Evolutionary conservation across 1,140 invertebrate genomes (phyloP), one percentile per base, ranked within the genome.

Genomic region (Orussus abietinus): DNA sequence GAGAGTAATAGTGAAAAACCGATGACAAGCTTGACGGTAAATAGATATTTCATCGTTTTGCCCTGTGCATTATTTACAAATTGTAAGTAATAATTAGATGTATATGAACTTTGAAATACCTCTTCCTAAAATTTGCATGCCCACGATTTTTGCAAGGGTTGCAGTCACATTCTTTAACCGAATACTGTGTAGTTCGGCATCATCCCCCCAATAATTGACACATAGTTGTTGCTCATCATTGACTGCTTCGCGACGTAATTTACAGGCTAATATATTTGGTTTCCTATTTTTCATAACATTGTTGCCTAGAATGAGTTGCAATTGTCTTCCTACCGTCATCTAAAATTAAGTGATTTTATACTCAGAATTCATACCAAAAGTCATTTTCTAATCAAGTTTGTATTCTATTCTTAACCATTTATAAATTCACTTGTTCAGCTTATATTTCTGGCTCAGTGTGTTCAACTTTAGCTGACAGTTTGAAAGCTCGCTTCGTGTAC

Each of bases 121-220:
- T 59, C 54, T 62, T 11, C 37, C 37, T 45, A 45, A 11, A 18
- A 57, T 28, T 45, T 55, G 55, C 32, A 42, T 34, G 29, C 62
- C 62, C n/a, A n/a, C n/a, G n/a, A n/a, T n/a, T n/a, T n/a, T n/a
- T n/a, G n/a, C n/a, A n/a, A n/a, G n/a, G n/a, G n/a, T n/a, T 30
- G 35, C 13, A 14, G 60, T 28, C 3, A 32, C 26, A 5, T 14
- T 47, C n/a, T 1, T 21, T 41, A 32, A 38, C 34, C 5, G 4
- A 31, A 39, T 22, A 15, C n/a, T 40, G 36, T 39, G 30, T 2
- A 22, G 26, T 12, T 4, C 46, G 20, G 15, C 29, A 14, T 14
- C 42, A 10, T 59, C 40, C 59, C 56, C 59, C 10, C 29, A 45
- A 26, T 52, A 49, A 33, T 59, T 39, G 15, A 35, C 36, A 3